Evolutionary conservation across 2,113 vertebrate genomes (phyloP), one percentile per base, ranked within the genome.

Genomic region (human): DNA sequence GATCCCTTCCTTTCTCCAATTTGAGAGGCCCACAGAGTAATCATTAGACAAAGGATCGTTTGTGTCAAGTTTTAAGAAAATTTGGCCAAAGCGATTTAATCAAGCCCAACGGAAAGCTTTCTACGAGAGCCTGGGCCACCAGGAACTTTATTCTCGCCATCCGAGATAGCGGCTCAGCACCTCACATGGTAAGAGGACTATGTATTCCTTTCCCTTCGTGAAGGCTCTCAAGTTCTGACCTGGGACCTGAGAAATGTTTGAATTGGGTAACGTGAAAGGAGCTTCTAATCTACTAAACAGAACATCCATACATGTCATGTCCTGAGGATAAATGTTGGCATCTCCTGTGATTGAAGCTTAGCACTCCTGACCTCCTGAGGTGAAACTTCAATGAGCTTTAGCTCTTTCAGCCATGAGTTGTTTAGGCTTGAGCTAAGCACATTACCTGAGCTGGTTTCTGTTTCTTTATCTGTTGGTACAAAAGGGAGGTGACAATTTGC

Each of bases 101-200:
- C 10, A 35, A 72, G 43, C 35, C 40, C 57, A 38, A 2, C n/a
- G 64, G 32, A 48, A 72, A n/a, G 66, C 38, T 90, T 45, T n/a
- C 30, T 79, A 40, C 40, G 45, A 82, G n/a, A n/a, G 4, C 1
- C 43, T 10, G 59, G 61, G 45, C 38, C 66, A 66, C 61, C 27
- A 23, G 25, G 18, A 32, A 9, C 55, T 61, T 78, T 27, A 64
- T 43, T 20, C 2, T 8, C 32, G 13, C 20, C 22, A 0, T 25
- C 64, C 73, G 11, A 35, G 32, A 12, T 10, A 73, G 38, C 16
- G 32, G 35, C 55, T 78, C 27, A 73, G 75, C 5, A 0, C 30
- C 40, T 83, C 52, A 25, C 20, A 11, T 22, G 0, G 0, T 1
- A 11, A 4, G 35, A 25, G 32, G 23, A 40, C 52, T 6, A 1